Conservation (phyloP, 1,140 invertebrate species). For the Colletes gigas region DNA sequence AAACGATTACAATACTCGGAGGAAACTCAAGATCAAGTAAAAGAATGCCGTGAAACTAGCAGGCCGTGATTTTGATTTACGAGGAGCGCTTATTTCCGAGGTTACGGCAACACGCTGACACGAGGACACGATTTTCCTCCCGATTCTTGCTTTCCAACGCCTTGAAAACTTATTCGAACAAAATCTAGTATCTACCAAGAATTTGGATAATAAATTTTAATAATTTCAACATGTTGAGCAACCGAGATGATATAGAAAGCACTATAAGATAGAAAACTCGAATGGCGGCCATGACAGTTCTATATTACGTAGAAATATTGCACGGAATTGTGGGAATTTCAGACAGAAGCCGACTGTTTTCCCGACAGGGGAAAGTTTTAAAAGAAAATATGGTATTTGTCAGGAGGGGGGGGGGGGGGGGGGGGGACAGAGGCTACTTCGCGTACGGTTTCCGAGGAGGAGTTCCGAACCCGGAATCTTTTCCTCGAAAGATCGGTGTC, state of each 20-base stretch:
- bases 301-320: no score
- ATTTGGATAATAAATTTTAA: no score
- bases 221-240: no score
- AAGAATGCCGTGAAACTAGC: slow-evolving; percentile 23
- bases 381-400: slow-evolving; percentile 36
- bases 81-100: slow-evolving; percentile 31
- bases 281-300: no score
- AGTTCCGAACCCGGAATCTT: not conserved
- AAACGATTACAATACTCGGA: slow-evolving; percentile 68
- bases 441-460: not conserved
- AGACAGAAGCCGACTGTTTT: slow-evolving; percentile 15
- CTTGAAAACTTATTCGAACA: no score
- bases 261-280: no score
- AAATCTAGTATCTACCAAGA: no score
- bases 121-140: slow-evolving; percentile 65
- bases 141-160: not conserved
- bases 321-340: no score
- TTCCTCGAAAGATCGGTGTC: slow-evolving; percentile 33
- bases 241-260: no score
- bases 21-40: slow-evolving; percentile 18
- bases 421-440: not conserved
- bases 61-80: slow-evolving; percentile 59
- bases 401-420: no score
- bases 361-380: slow-evolving; percentile 19
- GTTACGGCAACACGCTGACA: slow-evolving; percentile 69